These are phyloP conservation scores for Mus pahari DNA, from an alignment of 2,113 vertebrate species.

Conservation along the genomic window DNA sequence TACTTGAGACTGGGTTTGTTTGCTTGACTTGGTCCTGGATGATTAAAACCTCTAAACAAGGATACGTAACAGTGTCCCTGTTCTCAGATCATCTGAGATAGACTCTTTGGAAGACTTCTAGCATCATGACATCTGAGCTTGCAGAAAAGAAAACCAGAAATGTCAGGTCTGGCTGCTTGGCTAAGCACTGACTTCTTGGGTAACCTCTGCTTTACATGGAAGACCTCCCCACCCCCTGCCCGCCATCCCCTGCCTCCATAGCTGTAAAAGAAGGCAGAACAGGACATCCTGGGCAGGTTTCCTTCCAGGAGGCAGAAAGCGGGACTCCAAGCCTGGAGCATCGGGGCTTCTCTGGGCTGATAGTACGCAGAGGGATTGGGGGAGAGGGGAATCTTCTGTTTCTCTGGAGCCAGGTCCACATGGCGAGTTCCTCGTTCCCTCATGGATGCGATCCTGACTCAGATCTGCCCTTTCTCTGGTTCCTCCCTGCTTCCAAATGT, in stretches of 20 bases:
- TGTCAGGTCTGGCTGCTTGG: neutral
- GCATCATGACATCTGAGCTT: neutral
- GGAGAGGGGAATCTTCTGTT: neutral
- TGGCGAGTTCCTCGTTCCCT: neutral
- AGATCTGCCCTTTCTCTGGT: conserved; percentile 17
- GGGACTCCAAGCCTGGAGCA: neutral
- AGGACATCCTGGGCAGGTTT: neutral
- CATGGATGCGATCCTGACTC: conserved; percentile 20
- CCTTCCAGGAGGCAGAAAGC: neutral
- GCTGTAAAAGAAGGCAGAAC: conserved; percentile 41
- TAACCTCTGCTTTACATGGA: neutral
- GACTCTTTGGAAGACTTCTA: neutral
- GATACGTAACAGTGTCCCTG: neutral
- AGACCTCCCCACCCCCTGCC: neutral
- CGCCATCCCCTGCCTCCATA: no score
- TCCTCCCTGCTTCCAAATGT: conserved; percentile 14
- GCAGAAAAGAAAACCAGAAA: neutral
- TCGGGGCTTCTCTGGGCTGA: neutral
- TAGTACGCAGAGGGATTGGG: neutral
- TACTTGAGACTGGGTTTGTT: neutral
- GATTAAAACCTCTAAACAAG: neutral
- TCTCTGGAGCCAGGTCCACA: neutral
- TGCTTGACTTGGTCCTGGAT: neutral
- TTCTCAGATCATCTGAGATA: neutral
- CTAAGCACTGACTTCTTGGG: neutral